Conservation (phyloP, 1,140 invertebrate species). For the Planococcus citri region DNA sequence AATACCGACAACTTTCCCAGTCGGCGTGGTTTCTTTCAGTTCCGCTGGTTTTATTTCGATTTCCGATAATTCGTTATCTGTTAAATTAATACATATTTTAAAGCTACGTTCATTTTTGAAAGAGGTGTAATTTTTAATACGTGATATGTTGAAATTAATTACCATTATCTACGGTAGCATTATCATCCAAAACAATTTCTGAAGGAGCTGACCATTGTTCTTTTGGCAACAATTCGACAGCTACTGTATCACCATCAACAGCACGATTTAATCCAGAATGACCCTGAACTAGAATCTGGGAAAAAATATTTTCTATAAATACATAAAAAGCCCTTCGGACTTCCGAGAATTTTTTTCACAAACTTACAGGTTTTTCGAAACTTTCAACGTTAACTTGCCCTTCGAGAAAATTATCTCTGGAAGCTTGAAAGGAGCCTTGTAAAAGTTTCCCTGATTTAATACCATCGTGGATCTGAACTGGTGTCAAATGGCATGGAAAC, state of each 20-base stretch:
- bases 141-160: too few relatives aligned
- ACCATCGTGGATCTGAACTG: constrained; percentile 59
- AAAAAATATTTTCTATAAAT: constrained; percentile 23
- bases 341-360: not conserved
- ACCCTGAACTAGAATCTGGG: constrained; percentile 80
- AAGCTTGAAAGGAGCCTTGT: constrained; percentile 74
- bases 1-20: constrained; percentile 68
- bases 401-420: constrained; percentile 87
- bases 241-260: constrained; percentile 92
- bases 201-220: constrained; percentile 78
- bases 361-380: constrained; percentile 56
- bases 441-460: constrained; percentile 62
- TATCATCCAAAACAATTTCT: constrained; percentile 66
- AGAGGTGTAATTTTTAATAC: not conserved
- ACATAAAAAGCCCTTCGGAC: not conserved
- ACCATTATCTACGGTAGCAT: constrained; percentile 51
- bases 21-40: constrained; percentile 48
- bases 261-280: constrained; percentile 77
- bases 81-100: constrained; percentile 80
- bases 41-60: constrained; percentile 34
- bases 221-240: constrained; percentile 79
- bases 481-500: constrained; percentile 75
- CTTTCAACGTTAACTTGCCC: constrained; percentile 73
- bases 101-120: constrained; percentile 42
- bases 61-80: constrained; percentile 49